phyloP scores from a whole-genome alignment of 2,113 vertebrate genomes.

The Muscicapa adusta region DNA sequence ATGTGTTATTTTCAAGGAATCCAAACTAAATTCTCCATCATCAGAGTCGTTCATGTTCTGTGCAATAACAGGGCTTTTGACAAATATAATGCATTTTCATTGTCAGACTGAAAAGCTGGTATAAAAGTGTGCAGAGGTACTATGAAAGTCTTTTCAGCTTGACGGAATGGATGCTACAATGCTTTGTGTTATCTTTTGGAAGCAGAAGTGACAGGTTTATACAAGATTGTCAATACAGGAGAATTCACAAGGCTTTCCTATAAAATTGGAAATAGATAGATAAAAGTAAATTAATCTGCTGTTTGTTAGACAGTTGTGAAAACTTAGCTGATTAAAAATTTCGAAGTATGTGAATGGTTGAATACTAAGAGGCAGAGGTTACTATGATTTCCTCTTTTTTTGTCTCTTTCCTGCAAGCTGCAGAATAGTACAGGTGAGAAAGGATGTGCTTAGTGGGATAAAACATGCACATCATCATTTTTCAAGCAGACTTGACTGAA shows the following conservation, averaged over 20 bases:
- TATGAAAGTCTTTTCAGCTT: neutral
- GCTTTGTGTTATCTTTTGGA: neutral
- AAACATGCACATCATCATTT: fast-evolving
- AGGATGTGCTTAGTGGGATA: neutral
- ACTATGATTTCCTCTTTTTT: neutral
- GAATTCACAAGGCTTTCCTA: neutral
- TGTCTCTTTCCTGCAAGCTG: neutral
- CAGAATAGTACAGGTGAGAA: neutral
- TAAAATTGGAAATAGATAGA: neutral
- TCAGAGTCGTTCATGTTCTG: neutral
- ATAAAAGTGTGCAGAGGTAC: neutral
- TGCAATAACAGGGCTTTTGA: neutral
- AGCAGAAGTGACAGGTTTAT: slow-evolving; percentile 17
- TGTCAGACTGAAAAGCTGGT: neutral
- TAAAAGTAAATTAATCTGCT: neutral
- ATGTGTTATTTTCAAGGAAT: neutral
- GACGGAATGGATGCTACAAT: neutral
- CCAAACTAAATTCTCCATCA: neutral
- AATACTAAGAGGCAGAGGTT: neutral
- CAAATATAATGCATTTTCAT: neutral
- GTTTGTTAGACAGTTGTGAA: neutral
- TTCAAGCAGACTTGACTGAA: neutral
- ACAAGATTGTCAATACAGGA: neutral
- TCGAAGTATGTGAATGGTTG: neutral
- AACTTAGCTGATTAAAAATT: neutral